Evolutionary conservation across 2,797 vertebrate genomes (phyloP).

Genomic region (Darevskia mixta): DNA sequence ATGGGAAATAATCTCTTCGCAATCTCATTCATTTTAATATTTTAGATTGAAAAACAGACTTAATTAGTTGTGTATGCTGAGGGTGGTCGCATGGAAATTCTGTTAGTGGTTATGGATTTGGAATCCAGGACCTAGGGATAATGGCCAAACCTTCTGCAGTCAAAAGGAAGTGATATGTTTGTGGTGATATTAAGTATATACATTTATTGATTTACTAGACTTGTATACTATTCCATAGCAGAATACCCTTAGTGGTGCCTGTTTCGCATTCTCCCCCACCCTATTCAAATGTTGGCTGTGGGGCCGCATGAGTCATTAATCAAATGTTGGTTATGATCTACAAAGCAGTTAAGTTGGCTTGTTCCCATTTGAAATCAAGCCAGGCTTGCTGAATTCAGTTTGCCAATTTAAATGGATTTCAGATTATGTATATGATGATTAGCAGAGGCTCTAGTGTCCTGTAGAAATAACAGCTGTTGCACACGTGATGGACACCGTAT

Average conservation of each 20-base stretch:
- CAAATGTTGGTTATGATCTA: constrained; percentile 12
- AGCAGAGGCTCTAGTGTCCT: constrained; percentile 9
- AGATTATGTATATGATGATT: background rate
- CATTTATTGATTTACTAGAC: background rate
- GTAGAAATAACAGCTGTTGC: constrained; percentile 23
- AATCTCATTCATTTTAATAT: background rate
- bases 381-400: constrained; percentile 31
- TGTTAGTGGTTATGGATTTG: background rate
- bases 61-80: background rate
- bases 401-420: constrained; percentile 19
- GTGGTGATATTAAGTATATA: background rate
- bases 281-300: background rate
- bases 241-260: background rate
- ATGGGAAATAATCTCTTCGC: background rate
- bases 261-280: background rate
- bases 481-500: background rate
- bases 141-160: background rate
- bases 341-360: constrained; percentile 18
- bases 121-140: background rate
- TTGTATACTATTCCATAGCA: background rate
- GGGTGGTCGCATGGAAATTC: background rate
- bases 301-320: constrained; percentile 4
- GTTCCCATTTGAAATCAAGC: constrained; percentile 16
- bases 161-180: background rate
- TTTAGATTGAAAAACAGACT: background rate